Evolutionary conservation across 1,140 invertebrate species (phyloP).

Genomic region (Babylonia areolata): DNA sequence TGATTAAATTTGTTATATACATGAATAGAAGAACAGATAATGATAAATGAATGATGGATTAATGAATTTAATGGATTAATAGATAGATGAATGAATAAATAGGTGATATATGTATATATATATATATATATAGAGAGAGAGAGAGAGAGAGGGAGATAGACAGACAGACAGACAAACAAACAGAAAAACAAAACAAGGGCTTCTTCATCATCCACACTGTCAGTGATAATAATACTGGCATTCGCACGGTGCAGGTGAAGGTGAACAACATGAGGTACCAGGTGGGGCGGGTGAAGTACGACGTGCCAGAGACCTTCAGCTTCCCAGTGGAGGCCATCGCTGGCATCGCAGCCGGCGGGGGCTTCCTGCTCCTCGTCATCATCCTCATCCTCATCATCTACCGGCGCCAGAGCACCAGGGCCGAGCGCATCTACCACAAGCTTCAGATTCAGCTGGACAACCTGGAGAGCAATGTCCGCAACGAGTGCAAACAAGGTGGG

Average conservation of each 20-base stretch:
- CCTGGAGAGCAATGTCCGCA: slow-evolving; percentile 97
- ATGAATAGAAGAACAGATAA: too few species aligned
- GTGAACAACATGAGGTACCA: slow-evolving; percentile 92
- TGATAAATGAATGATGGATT: too few species aligned
- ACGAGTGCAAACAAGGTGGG: slow-evolving; percentile 95
- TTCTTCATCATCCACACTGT: too few species aligned
- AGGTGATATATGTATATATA: too few species aligned
- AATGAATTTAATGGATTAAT: too few species aligned
- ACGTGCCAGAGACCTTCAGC: slow-evolving; percentile 88
- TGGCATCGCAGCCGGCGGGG: slow-evolving; percentile 80
- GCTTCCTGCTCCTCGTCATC: slow-evolving; percentile 88
- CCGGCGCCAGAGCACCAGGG: slow-evolving; percentile 93
- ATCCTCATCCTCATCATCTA: slow-evolving; percentile 92
- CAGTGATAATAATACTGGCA: too few species aligned
- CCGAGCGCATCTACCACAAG: slow-evolving; percentile 95
- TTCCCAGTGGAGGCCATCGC: slow-evolving; percentile 80
- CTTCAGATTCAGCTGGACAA: slow-evolving; percentile 99
- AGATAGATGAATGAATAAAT: too few species aligned
- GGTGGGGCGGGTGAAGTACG: slow-evolving; percentile 90
- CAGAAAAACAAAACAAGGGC: too few species aligned
- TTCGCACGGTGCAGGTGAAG: slow-evolving; percentile 74
- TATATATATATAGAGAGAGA: too few species aligned
- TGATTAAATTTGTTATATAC: too few species aligned
- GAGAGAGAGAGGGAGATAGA: too few species aligned
- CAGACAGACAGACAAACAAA: too few species aligned